Evolutionary conservation across 2,888 invertebrate species (phyloP).

Genomic region (Schizaphis graminum): DNA sequence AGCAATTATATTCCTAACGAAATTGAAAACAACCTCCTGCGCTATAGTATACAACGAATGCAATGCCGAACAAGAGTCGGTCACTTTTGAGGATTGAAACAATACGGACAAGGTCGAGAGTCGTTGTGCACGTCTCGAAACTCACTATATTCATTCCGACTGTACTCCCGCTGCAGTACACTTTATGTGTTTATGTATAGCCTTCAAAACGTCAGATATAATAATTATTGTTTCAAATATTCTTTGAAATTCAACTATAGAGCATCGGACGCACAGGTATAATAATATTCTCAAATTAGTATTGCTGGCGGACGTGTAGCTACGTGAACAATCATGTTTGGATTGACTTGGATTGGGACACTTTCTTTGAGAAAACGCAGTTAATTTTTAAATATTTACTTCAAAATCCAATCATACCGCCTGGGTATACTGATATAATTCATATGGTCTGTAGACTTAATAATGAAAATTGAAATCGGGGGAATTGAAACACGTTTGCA

Average conservation of each 20-base stretch:
- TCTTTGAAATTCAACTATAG: not conserved
- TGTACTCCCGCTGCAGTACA: not conserved
- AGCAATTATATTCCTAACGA: not conserved
- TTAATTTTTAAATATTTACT: not conserved
- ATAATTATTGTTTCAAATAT: constrained; percentile 17
- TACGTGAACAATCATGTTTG: not conserved
- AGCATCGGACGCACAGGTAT: not conserved
- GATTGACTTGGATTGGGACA: not conserved
- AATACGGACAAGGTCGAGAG: constrained; percentile 2
- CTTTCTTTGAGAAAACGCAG: not conserved
- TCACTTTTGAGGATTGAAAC: constrained; percentile 19
- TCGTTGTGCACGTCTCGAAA: not conserved
- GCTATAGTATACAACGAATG: not conserved
- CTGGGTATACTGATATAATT: not conserved
- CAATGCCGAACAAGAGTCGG: constrained; percentile 1
- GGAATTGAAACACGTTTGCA: not conserved
- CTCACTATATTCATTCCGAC: not conserved
- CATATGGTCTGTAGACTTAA: not conserved
- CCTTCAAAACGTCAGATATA: constrained; percentile 25
- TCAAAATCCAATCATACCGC: not conserved
- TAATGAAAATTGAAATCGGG: not conserved
- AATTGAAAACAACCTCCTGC: not conserved
- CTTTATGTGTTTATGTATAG: not conserved
- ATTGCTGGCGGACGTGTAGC: not conserved
- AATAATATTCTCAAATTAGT: not conserved